phyloP scores from a whole-genome alignment of 2,888 invertebrate genomes.

The Lucinisca nassula region DNA sequence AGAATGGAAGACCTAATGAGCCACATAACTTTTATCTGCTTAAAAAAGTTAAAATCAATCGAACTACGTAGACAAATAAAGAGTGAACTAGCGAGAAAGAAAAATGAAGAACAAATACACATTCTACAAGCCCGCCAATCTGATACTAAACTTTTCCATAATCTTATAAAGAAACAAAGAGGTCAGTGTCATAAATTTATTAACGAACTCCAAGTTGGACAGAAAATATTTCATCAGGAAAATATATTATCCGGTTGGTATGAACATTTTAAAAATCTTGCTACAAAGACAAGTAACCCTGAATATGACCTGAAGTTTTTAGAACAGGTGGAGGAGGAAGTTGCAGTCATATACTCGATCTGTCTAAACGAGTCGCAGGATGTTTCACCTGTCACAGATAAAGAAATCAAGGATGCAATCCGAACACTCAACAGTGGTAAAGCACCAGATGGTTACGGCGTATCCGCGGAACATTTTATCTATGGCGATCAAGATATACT shows the following conservation, averaged over 20 bases:
- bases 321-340: neutral
- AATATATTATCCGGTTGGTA: neutral
- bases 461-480: neutral
- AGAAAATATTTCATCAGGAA: neutral
- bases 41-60: too few relatives aligned
- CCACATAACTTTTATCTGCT: neutral
- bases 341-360: neutral
- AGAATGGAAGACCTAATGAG: conserved; percentile 11
- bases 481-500: neutral
- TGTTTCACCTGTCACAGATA: neutral
- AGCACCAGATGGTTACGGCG: neutral
- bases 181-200: neutral
- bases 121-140: neutral
- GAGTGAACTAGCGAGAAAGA: neutral
- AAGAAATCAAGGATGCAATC: neutral
- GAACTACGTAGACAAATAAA: neutral
- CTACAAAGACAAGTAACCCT: neutral
- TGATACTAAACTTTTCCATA: neutral
- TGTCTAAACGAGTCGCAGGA: too few relatives aligned
- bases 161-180: neutral
- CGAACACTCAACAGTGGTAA: neutral
- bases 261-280: neutral
- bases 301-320: neutral
- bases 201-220: neutral
- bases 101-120: neutral